Base-by-base conservation (phyloP, 2,888 invertebrate genomes). In the Andrena fulva region DNA sequence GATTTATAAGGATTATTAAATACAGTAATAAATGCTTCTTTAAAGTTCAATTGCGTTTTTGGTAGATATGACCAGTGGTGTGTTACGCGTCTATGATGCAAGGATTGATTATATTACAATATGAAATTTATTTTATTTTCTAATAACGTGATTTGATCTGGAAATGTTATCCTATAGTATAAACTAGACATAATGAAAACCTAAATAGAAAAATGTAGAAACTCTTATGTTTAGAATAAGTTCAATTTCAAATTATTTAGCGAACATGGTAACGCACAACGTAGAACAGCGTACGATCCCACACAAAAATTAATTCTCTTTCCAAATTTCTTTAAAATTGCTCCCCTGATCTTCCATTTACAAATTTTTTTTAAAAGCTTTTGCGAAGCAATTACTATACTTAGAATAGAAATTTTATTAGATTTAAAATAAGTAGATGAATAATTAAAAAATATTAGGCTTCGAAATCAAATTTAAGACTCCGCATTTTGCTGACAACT, bases 281-380 rank as follows among this genome's bases (percentile, higher is more conserved):
- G 24, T 27, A 48, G 20, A 59, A 12, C 31, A 68, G 2, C n/a
- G 64, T 20, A 42, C 67, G 59, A 42, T 52, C 31, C 24, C 70
- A 31, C 27, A 31, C 56, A 52, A 52, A 66, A 68, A n/a, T 29
- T 70, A 35, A 54, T 70, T 27, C 24, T 67, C 2, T 12, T 29
- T 62, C 24, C 7, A 1, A 62, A 54, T 7, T 48, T 16, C 8
- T 29, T 20, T 16, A 10, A 16, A 59, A 27, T 62, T 74, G 52
- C 27, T 20, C 59, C 42, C n/a, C 29, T 56, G 62, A n/a, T 81
- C 83, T 83, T 83, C 82, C 82, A 81, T 82, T 77, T 77, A 74
- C 56, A 67, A 56, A n/a, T 27, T 12, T 6, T 42, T 76, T 77
- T 66, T 69, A 68, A 52, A 60, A 60, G 5, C 63, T 73, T 80